Evolutionary conservation across 2,888 invertebrate genomes (phyloP), one percentile per base, ranked within the genome.

Genomic region (Ferrisia virgata): DNA sequence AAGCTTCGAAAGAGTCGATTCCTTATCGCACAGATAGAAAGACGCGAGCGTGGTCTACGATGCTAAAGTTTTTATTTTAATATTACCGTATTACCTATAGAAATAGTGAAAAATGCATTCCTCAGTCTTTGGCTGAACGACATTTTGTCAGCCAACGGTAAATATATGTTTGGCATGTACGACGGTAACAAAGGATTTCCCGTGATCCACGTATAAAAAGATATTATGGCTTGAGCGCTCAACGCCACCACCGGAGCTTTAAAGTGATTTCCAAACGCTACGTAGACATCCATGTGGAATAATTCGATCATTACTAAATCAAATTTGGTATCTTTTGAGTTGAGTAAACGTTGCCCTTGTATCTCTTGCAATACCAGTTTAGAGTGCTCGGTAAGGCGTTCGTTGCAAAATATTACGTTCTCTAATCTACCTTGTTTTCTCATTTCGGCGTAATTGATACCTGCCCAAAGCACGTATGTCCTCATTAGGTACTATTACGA

Each of bases 211-310:
- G 72, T 80, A 18, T 33, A 91, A 83, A 91, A 89, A 91, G 91
- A 93, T 0, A 93, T 92, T 79, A 92, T 85, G n/a, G 91, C 89
- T 86, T 91, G 91, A 2, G 92, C 91, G 9, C 91, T 91, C 3
- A 92, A 86, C 0, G 90, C 90, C 0, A 93, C 90, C 0, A 92
- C 91, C 0, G 93, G 93, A 0, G 91, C 92, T 69, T 91, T 88
- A 13, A 93, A 90, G 86, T 92, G 91, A 86, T 93, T 90, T 0
- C 92, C 92, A 36, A 95, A 88, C 1, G 92, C 93, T 86, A 93
- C 88, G 87, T 92, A 92, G 87, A 94, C 94, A 87, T 94, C 93
- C 82, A 91, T 91, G 86, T 93, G 93, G 87, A 94, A 94, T 85
- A 91, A 91, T 88, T 95, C 94, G 82, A 92, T 89, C 0, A 95